Evolutionary conservation across 2,888 invertebrate species (phyloP).

Genomic region (Lithophane ornitopus): DNA sequence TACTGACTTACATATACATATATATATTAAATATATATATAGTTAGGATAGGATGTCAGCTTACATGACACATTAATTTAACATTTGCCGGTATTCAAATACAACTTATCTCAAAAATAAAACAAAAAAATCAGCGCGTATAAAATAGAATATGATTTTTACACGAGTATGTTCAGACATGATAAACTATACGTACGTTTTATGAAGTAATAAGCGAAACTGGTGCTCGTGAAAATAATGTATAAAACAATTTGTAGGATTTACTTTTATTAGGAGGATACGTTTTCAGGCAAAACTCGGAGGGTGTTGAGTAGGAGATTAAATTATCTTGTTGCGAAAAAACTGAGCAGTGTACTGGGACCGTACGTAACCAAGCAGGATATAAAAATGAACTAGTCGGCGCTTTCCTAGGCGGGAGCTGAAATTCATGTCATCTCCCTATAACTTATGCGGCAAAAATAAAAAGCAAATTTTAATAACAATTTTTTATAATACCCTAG

Average conservation of each 20-base stretch:
- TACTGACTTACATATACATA: no score
- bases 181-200: conserved; percentile 33
- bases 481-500: neutral
- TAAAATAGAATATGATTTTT: conserved; percentile 22
- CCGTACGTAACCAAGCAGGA: neutral
- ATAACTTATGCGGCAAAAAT: neutral
- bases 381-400: neutral
- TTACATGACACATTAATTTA: no score
- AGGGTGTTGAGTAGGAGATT: conserved; percentile 20
- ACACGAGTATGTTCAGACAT: neutral
- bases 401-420: neutral
- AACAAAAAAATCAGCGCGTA: neutral
- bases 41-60: no score
- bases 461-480: neutral
- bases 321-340: conserved; percentile 32
- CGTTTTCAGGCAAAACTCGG: neutral
- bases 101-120: neutral
- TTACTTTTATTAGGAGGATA: conserved; percentile 20
- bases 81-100: neutral
- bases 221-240: conserved; percentile 19
- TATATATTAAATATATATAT: no score
- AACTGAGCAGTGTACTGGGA: neutral
- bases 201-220: conserved; percentile 36
- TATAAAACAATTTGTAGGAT: conserved; percentile 30
- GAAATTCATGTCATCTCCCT: neutral